Evolutionary conservation across 2,797 vertebrate species (phyloP), one percentile per base, ranked within the genome.

Genomic region (Hydrolagus colliei): DNA sequence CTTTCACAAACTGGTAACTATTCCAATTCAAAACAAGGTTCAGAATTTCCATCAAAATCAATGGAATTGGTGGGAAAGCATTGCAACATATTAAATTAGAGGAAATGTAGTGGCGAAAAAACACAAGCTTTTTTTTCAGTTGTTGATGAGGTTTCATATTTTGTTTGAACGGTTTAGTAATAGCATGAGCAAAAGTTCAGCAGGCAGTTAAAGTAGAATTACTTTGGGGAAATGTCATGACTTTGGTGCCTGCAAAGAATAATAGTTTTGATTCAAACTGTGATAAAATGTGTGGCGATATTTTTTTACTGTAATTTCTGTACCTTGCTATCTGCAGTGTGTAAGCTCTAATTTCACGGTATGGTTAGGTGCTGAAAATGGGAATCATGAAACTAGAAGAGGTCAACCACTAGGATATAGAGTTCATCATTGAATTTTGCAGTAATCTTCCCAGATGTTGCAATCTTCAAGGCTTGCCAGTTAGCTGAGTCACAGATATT

Each of bases 331-430:
- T 20, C 20, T 10, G 18, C 27, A 84, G 52, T 84, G 27, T 12
- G 13, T 41, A 32, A 84, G 65, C 18, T 71, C 32, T 22, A 71
- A 68, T 84, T 84, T 84, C 79, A 84, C 9, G 32, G 32, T 71
- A 68, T 2, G 32, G 32, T 71, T 84, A 12, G 78, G 79, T 41
- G 16, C 16, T n/a, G 14, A 10, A 84, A 84, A 41, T 71, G 32
- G 32, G 32, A 84, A 41, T 71, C 16, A 71, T 41, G 65, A 41
- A 84, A 20, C 9, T 12, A 18, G 20, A 6, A 84, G 32, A 11
- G 65, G 65, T 84, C 79, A 80, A 9, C 22, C 8, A 63, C 13
- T 63, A 84, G 65, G 41, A 41, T 41, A 52, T n/a, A 71, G 65
- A 32, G 65, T 68, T 80, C 78, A 80, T 9, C 8, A 52, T 16